Evolutionary conservation across 1,140 invertebrate genomes (phyloP), one percentile per base, ranked within the genome.

Genomic region (Bombus superbus): DNA sequence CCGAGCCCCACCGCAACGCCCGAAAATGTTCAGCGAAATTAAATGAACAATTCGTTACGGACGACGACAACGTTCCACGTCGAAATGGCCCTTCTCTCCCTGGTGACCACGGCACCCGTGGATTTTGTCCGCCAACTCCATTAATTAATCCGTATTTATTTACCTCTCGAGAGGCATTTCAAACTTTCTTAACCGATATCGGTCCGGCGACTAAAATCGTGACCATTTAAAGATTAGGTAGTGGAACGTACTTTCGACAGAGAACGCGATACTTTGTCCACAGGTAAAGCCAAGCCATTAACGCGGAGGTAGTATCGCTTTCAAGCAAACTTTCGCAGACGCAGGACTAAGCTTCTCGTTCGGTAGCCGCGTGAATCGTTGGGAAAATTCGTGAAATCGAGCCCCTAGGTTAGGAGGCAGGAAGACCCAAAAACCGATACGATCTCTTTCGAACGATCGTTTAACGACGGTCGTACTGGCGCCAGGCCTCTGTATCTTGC

Each of bases 391-490:
- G 88, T 90, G 92, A 93, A 93, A 91, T 90, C 81, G 88, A 85
- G 71, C 79, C 86, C 38, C 9, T 73, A 5, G 22, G 4, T 35
- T 25, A 22, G 25, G 64, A 62, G 25, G 38, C 87, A 47, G 47
- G 68, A 79, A 68, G 77, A 53, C 76, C 76, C 80, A 59, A 77
- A 82, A 80, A 44, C 73, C 81, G 76, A 95, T 95, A 94, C 85
- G 94, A 66, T 66, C 64, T 66, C 53, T 64, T 80, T 86, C 82
- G 93, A 94, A 94, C 93, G 92, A 93, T 93, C 92, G 92, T 93
- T 95, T 94, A 94, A 94, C 94, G 94, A 94, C 91, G 90, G 80
- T 84, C 88, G 74, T 85, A 92, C 88, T 94, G 94, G 94, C 94
- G 94, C 94, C 94, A 93, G 76, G 72, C 81, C 84, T 66, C 59